phyloP scores from a whole-genome alignment of 2,113 vertebrate species.

The Mystacornis crossleyi region DNA sequence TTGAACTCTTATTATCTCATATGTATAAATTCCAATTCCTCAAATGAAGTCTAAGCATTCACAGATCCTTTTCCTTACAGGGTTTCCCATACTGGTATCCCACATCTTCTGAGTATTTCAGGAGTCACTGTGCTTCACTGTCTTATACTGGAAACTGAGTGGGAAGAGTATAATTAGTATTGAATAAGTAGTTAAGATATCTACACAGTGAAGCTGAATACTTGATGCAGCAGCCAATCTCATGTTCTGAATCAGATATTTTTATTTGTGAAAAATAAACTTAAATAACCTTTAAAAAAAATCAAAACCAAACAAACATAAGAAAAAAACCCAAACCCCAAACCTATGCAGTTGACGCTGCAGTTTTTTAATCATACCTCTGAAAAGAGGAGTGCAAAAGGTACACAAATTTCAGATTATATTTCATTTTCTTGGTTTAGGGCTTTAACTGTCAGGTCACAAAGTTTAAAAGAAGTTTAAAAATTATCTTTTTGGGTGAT shows the following conservation, averaged over 20 bases:
- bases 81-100: neutral
- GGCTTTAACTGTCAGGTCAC: neutral
- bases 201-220: neutral
- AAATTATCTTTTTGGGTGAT: neutral
- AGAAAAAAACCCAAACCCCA: rapidly evolving
- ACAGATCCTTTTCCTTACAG: neutral
- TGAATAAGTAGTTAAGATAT: neutral
- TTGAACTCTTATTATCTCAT: neutral
- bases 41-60: neutral
- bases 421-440: neutral
- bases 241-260: rapidly evolving
- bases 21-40: neutral
- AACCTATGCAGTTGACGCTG: neutral
- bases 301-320: neutral
- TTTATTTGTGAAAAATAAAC: neutral
- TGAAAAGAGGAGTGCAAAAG: neutral
- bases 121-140: neutral
- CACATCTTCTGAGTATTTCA: neutral
- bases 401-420: neutral
- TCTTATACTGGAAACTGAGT: neutral
- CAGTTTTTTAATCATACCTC: neutral
- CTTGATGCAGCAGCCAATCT: neutral
- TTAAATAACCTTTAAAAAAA: neutral
- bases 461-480: neutral
- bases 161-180: neutral